Evolutionary conservation across 2,113 vertebrate genomes (phyloP), one percentile per base, ranked within the genome.

Genomic region (Phyllostomus discolor): DNA sequence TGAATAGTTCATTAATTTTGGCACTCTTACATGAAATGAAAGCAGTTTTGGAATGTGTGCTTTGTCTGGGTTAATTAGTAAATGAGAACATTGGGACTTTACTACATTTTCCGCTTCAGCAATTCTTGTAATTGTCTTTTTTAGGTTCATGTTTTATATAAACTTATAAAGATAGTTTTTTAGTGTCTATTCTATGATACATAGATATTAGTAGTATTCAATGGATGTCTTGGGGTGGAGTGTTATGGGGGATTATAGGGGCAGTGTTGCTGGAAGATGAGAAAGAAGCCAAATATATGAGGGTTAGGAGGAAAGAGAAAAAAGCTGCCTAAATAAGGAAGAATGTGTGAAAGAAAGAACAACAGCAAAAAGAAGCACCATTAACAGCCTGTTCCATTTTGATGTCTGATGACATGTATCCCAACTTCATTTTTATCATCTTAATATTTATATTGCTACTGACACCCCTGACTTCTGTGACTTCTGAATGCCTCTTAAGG

Each of bases 61-160:
- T 92, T 95, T 87, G 54, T 90, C 90, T 91, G 67, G 64, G 88
- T 97, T 95, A 95, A 97, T 97, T 95, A 91, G n/a, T 88, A 93
- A 93, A 59, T 57, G 70, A 92, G 80, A 97, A 93, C 67, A 90
- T 46, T 69, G 20, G 35, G 35, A 62, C 11, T 88, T 79, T 1
- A 62, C 38, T 35, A 50, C 7, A 67, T 81, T 94, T 96, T 93
- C 91, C 54, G 54, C 54, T 82, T 94, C 28, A 88, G 66, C 59
- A 94, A 67, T 70, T 95, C 70, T 88, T 91, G 41, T 83, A 66
- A 76, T 86, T 93, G 87, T 86, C 90, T 85, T 91, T 46, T 84
- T 92, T 93, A 80, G 54, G 46, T 78, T 95, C 64, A 38, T 69
- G 46, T 91, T 81, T 31, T 76, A 72, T 48, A 79, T 54, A 75